These are phyloP conservation scores for Potamilus streckersoni DNA, from an alignment of 1,140 invertebrate genomes.

Conservation along the genomic window DNA sequence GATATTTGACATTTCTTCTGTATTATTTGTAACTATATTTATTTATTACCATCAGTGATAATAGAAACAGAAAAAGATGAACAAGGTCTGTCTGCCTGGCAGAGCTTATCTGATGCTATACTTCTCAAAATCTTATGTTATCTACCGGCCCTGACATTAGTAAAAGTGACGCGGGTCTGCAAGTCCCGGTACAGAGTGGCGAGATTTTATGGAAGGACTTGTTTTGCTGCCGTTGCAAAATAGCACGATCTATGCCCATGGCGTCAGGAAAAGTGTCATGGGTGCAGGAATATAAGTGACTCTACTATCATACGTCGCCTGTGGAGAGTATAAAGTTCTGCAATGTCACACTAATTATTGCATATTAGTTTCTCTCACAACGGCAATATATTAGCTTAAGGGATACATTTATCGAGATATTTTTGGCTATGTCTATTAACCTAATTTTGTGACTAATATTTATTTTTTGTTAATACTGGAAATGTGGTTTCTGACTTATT, in stretches of 20 bases:
- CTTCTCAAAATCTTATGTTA: slow-evolving; percentile 78
- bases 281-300: slow-evolving; percentile 80
- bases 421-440: background rate
- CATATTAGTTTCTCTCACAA: slow-evolving; percentile 91
- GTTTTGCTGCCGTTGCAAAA: slow-evolving; percentile 71
- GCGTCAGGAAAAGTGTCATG: slow-evolving; percentile 80
- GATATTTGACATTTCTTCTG: no score
- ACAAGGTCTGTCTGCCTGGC: slow-evolving; percentile 21
- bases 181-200: slow-evolving; percentile 59
- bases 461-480: no score
- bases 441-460: no score
- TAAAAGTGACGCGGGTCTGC: slow-evolving; percentile 4
- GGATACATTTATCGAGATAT: slow-evolving; percentile 77
- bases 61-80: slow-evolving; percentile 14
- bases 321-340: slow-evolving; percentile 83
- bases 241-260: slow-evolving; percentile 74
- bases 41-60: no score
- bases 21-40: no score
- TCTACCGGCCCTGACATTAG: slow-evolving; percentile 68
- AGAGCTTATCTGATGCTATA: slow-evolving; percentile 75
- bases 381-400: slow-evolving; percentile 88
- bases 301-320: slow-evolving; percentile 81
- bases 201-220: slow-evolving; percentile 66
- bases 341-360: slow-evolving; percentile 74
- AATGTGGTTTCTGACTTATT: no score